Percentiles rank a stretch among this genome's conserved stretches.
Conservation (phyloP, 2,888 invertebrate genomes). For the Drosophila ezoana region DNA sequence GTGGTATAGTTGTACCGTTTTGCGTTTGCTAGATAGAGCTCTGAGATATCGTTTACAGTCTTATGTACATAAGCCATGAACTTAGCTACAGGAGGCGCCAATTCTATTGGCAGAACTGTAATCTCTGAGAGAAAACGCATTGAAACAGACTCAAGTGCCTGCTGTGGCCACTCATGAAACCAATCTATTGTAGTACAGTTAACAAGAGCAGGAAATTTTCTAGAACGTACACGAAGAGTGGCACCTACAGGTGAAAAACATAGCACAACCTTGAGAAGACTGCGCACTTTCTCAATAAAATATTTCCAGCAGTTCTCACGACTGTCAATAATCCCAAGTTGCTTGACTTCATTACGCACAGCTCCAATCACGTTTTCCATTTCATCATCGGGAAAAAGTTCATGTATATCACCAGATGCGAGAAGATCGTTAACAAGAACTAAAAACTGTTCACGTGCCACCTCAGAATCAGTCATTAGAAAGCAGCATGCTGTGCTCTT, state of each 20-base stretch:
- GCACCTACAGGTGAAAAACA: conserved; percentile 98
- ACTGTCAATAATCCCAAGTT: conserved; percentile 92
- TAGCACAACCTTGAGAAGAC: conserved; percentile 90
- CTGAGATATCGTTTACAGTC: conserved; percentile 94
- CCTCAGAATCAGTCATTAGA: conserved; percentile 96
- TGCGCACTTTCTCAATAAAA: conserved; percentile 95
- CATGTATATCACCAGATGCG: conserved; percentile 97
- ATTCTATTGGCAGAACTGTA: conserved; percentile 85
- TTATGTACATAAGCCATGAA: conserved; percentile 97
- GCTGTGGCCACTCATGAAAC: conserved; percentile 98
- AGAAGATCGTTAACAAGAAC: conserved; percentile 97
- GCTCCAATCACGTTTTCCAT: conserved; percentile 93
- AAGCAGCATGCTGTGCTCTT: conserved; percentile 94
- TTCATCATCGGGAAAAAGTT: conserved; percentile 95
- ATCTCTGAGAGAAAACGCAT: conserved; percentile 92
- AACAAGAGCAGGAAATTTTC: conserved; percentile 97
- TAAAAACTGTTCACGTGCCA: conserved; percentile 95
- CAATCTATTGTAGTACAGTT: conserved; percentile 97
- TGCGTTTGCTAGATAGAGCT: conserved; percentile 92
- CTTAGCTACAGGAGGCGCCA: conserved; percentile 89
- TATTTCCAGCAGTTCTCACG: conserved; percentile 98
- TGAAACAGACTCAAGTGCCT: conserved; percentile 96
- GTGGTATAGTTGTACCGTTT: conserved; percentile 97
- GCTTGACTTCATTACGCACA: conserved; percentile 92
- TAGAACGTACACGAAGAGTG: conserved; percentile 92